phyloP scores from a whole-genome alignment of 1,140 invertebrate species.

The Mamestra configurata region DNA sequence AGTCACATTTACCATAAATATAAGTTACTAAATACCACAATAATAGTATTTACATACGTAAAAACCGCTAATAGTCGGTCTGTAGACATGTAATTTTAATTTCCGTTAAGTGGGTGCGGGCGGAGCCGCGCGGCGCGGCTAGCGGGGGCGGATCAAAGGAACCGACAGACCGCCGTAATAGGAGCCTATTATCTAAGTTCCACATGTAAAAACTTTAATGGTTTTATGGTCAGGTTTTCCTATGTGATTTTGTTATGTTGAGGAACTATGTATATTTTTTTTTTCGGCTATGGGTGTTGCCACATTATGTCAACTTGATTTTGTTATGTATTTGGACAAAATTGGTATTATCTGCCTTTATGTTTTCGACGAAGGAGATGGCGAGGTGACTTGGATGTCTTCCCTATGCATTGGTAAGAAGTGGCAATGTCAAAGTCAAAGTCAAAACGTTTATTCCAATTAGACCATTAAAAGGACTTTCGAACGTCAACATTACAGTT shows the following conservation, averaged over 20 bases:
- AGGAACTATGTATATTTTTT: not conserved
- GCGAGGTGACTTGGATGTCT: too few species aligned
- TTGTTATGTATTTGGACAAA: not conserved
- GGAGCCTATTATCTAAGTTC: conserved; percentile 51
- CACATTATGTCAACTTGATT: not conserved
- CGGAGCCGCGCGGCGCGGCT: conserved; percentile 41
- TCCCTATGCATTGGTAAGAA: too few species aligned
- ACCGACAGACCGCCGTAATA: conserved; percentile 56
- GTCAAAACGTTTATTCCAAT: too few species aligned
- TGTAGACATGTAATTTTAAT: conserved; percentile 69
- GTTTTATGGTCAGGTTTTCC: not conserved
- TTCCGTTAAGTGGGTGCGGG: conserved; percentile 67
- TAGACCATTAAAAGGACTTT: too few species aligned
- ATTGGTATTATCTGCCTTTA: too few species aligned
- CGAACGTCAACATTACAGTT: too few species aligned
- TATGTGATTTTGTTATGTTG: not conserved
- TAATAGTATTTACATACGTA: conserved; percentile 4
- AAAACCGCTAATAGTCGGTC: conserved; percentile 28
- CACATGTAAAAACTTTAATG: conserved; percentile 7
- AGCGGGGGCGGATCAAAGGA: conserved; percentile 62
- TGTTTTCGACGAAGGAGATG: too few species aligned
- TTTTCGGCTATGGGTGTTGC: not conserved
- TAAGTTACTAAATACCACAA: not conserved
- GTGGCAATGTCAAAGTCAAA: too few species aligned
- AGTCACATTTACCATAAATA: not conserved